Evolutionary conservation across 2,113 vertebrate genomes (phyloP).

Genomic region (Eolophus roseicapilla): DNA sequence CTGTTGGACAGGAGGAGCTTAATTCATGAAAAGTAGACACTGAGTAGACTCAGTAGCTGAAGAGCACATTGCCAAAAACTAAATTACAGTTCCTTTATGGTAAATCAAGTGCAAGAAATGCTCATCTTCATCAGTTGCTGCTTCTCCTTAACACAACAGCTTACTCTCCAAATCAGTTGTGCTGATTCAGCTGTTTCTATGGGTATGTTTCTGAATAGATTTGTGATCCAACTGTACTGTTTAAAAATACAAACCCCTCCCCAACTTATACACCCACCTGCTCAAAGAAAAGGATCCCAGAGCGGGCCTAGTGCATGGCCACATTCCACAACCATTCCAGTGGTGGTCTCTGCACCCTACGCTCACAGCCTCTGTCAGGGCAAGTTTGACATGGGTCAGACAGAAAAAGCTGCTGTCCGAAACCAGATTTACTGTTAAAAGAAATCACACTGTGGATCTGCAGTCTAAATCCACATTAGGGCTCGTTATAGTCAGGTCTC

Average conservation of each 20-base stretch:
- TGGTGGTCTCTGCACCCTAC: neutral
- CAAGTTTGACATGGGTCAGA: neutral
- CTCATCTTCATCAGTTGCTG: neutral
- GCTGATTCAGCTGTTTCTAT: neutral
- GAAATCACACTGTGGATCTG: rapidly evolving
- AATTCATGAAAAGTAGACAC: neutral
- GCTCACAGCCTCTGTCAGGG: rapidly evolving
- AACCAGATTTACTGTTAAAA: neutral
- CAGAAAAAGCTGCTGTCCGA: neutral
- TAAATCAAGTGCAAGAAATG: neutral
- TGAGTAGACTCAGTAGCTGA: neutral
- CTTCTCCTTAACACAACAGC: neutral
- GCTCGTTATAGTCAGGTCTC: neutral
- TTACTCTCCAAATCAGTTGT: neutral
- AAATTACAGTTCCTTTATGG: neutral
- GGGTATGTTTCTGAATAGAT: neutral
- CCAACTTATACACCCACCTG: neutral
- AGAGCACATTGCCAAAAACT: neutral
- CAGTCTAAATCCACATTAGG: neutral
- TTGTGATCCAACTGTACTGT: neutral
- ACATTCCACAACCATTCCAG: neutral
- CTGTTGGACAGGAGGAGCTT: neutral
- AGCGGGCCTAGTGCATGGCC: rapidly evolving
- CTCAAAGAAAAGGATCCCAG: neutral
- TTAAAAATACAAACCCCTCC: neutral